Conservation (phyloP, 23 tunicate species). For the Ciona savignyi region DNA sequence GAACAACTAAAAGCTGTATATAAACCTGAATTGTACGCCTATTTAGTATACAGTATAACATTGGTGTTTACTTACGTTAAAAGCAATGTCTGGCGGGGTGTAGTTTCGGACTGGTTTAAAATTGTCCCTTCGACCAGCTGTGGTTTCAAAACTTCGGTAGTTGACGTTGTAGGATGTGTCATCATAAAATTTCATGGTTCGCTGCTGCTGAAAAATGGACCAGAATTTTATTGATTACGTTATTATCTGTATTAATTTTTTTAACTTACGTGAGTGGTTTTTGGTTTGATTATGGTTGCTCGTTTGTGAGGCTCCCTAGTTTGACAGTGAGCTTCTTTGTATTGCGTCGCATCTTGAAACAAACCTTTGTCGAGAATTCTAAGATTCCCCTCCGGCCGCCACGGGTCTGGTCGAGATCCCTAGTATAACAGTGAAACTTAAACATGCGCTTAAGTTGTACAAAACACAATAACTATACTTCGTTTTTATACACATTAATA, state of each 20-base stretch:
- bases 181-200: slow-evolving; percentile 15
- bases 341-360: slow-evolving; percentile 25
- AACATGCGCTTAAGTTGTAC: too few species aligned
- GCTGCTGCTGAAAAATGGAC: slow-evolving; percentile 5
- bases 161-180: slow-evolving; percentile 36
- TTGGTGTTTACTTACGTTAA: slow-evolving; percentile 19
- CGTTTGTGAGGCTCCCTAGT: slow-evolving; percentile 3
- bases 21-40: too few species aligned
- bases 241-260: neutral
- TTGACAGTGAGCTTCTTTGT: slow-evolving; percentile 14
- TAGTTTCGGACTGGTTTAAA: slow-evolving; percentile 31
- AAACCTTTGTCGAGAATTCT: slow-evolving; percentile 6
- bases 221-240: neutral
- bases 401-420: slow-evolving; percentile 14
- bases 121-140: neutral
- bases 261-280: slow-evolving; percentile 3
- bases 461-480: too few species aligned
- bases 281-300: slow-evolving; percentile 6
- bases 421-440: neutral
- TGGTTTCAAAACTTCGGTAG: slow-evolving; percentile 9
- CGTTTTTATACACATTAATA: neutral
- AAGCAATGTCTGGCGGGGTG: slow-evolving; percentile 25
- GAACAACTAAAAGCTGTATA: too few species aligned
- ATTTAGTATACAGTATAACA: too few species aligned
- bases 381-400: slow-evolving; percentile 18